phyloP scores from a whole-genome alignment of 1,140 invertebrate species.

The Eurosta solidaginis region DNA sequence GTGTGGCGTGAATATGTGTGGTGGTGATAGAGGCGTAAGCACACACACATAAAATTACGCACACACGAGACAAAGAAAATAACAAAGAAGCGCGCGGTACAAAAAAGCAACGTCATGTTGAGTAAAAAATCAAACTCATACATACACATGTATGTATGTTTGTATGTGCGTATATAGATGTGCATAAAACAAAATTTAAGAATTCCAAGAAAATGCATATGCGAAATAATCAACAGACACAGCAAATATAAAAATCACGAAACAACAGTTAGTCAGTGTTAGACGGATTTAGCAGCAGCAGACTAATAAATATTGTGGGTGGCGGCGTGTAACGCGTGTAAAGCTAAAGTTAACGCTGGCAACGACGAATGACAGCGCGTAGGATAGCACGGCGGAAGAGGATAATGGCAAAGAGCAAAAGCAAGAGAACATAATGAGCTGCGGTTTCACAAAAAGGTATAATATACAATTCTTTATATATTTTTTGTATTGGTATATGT shows the following conservation, averaged over 20 bases:
- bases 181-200: neutral
- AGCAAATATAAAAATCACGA: no score
- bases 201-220: no score
- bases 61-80: neutral
- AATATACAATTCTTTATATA: neutral
- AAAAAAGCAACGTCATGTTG: neutral
- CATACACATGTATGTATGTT: no score
- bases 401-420: conserved; percentile 15
- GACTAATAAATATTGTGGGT: no score
- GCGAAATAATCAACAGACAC: no score
- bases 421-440: conserved; percentile 27
- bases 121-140: neutral
- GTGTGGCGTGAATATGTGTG: neutral
- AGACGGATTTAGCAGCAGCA: no score
- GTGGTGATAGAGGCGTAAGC: no score
- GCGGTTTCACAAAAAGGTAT: conserved; percentile 27
- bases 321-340: no score
- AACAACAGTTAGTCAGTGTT: no score
- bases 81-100: no score
- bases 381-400: neutral
- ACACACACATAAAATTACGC: no score
- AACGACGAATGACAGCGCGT: no score
- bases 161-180: neutral
- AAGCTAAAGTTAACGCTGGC: neutral
- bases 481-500: neutral